These are phyloP conservation scores for Bovichtus variegatus DNA, from an alignment of 2,797 vertebrate genomes.

Conservation along the genomic window DNA sequence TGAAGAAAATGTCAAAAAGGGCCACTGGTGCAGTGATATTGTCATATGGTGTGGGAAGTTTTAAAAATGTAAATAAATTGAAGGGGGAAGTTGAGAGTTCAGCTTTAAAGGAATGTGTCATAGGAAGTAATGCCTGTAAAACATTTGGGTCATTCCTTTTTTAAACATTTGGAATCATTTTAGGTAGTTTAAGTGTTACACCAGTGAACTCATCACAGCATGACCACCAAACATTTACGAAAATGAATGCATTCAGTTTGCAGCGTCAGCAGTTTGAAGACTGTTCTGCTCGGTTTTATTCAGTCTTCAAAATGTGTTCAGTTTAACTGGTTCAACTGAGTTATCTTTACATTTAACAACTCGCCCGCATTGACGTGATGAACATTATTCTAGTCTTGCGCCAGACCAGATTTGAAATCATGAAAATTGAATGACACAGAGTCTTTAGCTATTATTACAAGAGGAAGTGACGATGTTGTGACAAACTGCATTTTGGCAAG, in stretches of 20 bases:
- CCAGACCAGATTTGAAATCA: conserved; percentile 36
- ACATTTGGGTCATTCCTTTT: background rate
- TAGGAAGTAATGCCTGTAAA: background rate
- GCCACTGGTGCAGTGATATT: background rate
- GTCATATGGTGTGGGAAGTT: background rate
- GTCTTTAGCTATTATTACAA: conserved; percentile 50
- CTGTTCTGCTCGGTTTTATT: conserved; percentile 34
- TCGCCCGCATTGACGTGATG: conserved; percentile 28
- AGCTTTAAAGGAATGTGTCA: background rate
- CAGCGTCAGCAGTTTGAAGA: conserved; percentile 33
- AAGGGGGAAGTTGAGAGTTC: background rate
- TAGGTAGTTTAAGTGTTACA: conserved; percentile 2
- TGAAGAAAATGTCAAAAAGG: too few relatives aligned
- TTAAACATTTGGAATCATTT: background rate
- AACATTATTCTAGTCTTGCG: conserved; percentile 27
- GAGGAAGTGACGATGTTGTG: conserved; percentile 31
- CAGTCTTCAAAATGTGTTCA: conserved; percentile 34
- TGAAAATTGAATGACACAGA: conserved; percentile 49
- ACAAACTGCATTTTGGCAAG: conserved; percentile 35
- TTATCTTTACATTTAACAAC: too few relatives aligned
- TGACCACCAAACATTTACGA: conserved; percentile 11
- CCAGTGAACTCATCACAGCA: background rate
- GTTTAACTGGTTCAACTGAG: conserved; percentile 36
- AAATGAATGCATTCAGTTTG: conserved; percentile 25
- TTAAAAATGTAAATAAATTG: background rate